A percentile compares a stretch with the other conserved stretches of the same genome.
These are phyloP conservation scores for Nothocercus julius DNA, from an alignment of 2,113 vertebrate genomes.

Conservation along the genomic window DNA sequence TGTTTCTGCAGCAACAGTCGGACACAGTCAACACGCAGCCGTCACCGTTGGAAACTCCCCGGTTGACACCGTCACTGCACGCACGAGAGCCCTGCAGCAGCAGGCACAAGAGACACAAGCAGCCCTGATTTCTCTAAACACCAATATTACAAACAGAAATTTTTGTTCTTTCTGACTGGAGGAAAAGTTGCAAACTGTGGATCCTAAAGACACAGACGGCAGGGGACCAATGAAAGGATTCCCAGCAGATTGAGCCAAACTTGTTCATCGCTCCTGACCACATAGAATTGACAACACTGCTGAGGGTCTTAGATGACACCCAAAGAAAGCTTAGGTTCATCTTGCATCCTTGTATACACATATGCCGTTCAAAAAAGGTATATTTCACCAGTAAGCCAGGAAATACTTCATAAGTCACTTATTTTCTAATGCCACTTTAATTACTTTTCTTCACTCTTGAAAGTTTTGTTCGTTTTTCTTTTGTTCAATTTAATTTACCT, in stretches of 20 bases:
- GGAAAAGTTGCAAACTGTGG: background rate
- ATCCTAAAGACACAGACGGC: background rate
- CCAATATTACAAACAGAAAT: background rate
- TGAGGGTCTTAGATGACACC: background rate
- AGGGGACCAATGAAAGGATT: background rate
- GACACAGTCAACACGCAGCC: fast-evolving
- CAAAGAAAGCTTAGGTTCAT: background rate
- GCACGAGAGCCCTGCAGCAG: fast-evolving
- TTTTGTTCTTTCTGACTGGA: background rate
- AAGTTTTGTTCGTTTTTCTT: background rate
- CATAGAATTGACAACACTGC: background rate
- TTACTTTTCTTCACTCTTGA: background rate
- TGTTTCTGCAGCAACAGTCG: fast-evolving
- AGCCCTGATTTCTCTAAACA: background rate
- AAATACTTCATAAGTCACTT: background rate
- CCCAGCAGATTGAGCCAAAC: background rate
- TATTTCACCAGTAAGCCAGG: background rate
- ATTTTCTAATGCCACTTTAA: background rate
- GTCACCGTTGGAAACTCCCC: fast-evolving
- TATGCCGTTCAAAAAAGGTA: background rate
- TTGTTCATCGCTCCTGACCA: background rate
- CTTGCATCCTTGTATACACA: background rate
- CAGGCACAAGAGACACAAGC: background rate
- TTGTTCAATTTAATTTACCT: background rate
- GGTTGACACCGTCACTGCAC: fast-evolving